Conservation (phyloP, 2,888 invertebrate species). For the Caenorhabditis panamensis region DNA sequence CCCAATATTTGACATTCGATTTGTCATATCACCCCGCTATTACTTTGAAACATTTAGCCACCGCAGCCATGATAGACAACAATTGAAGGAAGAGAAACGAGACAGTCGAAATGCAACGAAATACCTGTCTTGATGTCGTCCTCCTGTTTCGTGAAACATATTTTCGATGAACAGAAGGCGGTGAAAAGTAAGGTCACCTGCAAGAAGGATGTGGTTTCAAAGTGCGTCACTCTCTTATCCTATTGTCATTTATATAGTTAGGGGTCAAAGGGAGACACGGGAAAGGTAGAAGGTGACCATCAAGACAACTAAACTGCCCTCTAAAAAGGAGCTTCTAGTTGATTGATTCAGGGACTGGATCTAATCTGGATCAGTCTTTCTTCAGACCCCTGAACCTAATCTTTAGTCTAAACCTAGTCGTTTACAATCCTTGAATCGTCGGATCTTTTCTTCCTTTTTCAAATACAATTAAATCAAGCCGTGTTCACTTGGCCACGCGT, state of each 20-base stretch:
- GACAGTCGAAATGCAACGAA: conserved; percentile 37
- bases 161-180: conserved; percentile 73
- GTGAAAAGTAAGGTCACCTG: conserved; percentile 76
- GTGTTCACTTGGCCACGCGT: conserved; percentile 18
- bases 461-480: background rate
- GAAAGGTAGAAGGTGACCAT: background rate
- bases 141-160: conserved; percentile 76
- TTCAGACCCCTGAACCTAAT: background rate
- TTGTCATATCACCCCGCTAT: conserved; percentile 45
- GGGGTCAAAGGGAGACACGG: background rate
- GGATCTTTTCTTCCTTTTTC: background rate
- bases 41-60: conserved; percentile 23
- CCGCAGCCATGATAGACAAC: conserved; percentile 4
- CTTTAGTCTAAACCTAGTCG: background rate
- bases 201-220: conserved; percentile 33
- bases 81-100: background rate
- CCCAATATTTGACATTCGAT: conserved; percentile 21
- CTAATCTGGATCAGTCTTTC: background rate
- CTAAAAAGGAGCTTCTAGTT: background rate
- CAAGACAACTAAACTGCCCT: background rate
- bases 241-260: conserved; percentile 27
- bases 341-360: background rate
- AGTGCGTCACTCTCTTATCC: conserved; percentile 24
- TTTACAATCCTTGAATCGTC: background rate
- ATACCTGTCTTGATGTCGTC: conserved; percentile 77